Base-by-base conservation (phyloP, 1,140 invertebrate species). In the Listronotus oregonensis region DNA sequence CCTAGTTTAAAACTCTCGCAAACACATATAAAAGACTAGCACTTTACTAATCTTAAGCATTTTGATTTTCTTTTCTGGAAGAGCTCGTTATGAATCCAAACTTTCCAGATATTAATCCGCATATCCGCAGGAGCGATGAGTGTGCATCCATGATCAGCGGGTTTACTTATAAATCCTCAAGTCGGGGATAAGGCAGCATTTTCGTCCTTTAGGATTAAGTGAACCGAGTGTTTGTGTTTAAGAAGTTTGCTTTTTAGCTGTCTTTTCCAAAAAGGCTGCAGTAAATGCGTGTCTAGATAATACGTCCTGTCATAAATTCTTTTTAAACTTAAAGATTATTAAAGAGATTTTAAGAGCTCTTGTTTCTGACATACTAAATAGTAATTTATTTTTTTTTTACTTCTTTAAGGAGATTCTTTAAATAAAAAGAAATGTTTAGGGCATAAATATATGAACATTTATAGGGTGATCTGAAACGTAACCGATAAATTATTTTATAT, bases 41-140 rank as follows among this genome's bases (percentile, higher is more conserved):
- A 55, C 15, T 9, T 6, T 3, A n/a, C 21, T 27, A 27, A 27
- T 27, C 21, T 27, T 27, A 27, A 27, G 21, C 21, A 27, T 27
- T 27, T 27, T 27, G 21, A 27, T 27, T 27, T 27, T 27, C 21
- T 27, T 27, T 27, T 27, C 21, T 27, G 5, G 21, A 5, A 27
- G 5, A 27, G 21, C 21, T 27, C 21, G 21, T 27, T 27, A 27
- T 27, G 21, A 27, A 27, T 3, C 21, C 21, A 27, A 27, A 27
- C 21, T 27, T 27, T 56, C 14, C 21, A 43, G 52, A 64, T 64
- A 56, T 56, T 64, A 64, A 64, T 64, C 61, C 61, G 31, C 12
- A 55, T 56, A 64, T 47, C 51, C 61, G 17, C 12, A 51, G 40
- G 15, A 44, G 39, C 52, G 51, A 40, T 55, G 61, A 64, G 51